Evolutionary conservation across 1,140 invertebrate genomes (phyloP).

Genomic region (Musca vetustissima): DNA sequence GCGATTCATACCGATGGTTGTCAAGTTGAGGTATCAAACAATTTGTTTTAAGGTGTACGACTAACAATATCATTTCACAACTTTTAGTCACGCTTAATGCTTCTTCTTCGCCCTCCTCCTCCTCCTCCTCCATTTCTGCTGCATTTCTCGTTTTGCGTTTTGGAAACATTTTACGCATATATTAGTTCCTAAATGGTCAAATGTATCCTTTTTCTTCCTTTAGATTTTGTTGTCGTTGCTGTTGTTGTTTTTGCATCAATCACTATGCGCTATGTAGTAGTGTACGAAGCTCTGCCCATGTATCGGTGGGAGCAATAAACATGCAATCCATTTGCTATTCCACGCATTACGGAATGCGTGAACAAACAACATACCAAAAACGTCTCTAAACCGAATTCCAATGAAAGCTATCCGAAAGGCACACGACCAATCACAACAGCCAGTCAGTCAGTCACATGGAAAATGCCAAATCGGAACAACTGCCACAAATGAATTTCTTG

Average conservation of each 20-base stretch:
- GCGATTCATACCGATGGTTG: neutral
- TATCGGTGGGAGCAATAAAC: neutral
- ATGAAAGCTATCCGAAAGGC: slow-evolving; percentile 22
- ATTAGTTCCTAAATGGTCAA: neutral
- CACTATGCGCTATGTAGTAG: neutral
- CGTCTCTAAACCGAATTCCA: slow-evolving; percentile 18
- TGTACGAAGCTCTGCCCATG: neutral
- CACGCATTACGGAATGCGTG: slow-evolving; percentile 15
- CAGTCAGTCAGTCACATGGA: neutral
- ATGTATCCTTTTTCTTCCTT: neutral
- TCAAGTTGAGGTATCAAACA: slow-evolving; percentile 21
- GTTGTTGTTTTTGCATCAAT: neutral
- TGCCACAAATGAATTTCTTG: slow-evolving; percentile 18
- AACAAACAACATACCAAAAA: slow-evolving; percentile 20
- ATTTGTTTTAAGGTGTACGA: slow-evolving; percentile 24
- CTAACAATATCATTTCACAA: slow-evolving; percentile 23
- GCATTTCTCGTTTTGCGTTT: no score
- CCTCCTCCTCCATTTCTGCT: no score
- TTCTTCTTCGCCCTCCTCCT: no score
- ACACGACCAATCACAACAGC: slow-evolving; percentile 15
- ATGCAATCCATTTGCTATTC: slow-evolving; percentile 23
- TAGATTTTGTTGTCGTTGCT: neutral
- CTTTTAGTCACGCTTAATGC: slow-evolving; percentile 19
- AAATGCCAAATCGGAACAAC: no score
- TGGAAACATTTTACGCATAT: slow-evolving; percentile 11